Conservation (phyloP, 23 tunicate species). For the Trididemnum miniatum region DNA sequence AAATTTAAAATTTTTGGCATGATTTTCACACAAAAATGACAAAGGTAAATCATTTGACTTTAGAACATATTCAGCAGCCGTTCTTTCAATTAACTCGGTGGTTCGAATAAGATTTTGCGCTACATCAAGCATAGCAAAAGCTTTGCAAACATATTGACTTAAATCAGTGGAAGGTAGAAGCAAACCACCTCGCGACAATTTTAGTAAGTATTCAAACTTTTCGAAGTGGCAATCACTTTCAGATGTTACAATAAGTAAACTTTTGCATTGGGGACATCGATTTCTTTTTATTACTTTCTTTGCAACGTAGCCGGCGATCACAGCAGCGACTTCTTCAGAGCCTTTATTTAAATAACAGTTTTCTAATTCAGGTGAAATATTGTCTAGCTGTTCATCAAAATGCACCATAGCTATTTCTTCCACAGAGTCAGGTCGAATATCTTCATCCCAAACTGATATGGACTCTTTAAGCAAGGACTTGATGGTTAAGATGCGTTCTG, state of each 20-base stretch:
- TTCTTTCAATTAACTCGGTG: background rate
- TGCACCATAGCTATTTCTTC: background rate
- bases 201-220: background rate
- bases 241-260: no score
- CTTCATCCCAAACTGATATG: background rate
- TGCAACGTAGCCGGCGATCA: background rate
- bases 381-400: background rate
- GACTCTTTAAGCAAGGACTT: background rate
- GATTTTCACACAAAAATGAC: background rate
- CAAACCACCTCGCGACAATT: background rate
- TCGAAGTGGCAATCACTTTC: no score
- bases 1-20: background rate
- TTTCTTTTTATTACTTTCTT: no score
- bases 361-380: background rate
- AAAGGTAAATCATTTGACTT: background rate
- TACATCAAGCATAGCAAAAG: background rate
- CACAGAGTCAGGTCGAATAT: background rate
- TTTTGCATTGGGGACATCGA: no score
- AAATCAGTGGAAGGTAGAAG: background rate
- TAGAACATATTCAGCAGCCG: background rate
- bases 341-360: background rate
- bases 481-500: background rate
- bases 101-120: background rate
- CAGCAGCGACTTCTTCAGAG: background rate
- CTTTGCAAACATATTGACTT: background rate